These are phyloP conservation scores for Callimorpha dominula DNA, from an alignment of 2,888 invertebrate species.

Conservation along the genomic window DNA sequence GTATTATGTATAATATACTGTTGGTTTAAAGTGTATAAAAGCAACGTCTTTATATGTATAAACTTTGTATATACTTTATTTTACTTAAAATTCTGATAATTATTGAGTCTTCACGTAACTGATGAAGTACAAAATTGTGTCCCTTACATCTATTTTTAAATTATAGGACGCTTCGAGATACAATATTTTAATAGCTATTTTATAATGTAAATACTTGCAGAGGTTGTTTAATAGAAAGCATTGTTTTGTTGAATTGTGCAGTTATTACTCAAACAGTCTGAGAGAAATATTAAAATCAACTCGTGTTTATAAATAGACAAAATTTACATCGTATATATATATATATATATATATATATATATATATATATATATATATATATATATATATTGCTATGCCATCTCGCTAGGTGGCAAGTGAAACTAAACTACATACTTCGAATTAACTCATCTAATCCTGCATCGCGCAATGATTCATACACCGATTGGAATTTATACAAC, in stretches of 20 bases:
- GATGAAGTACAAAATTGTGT: constrained; percentile 53
- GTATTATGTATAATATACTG: no score
- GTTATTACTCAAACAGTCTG: no score
- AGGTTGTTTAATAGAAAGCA: constrained; percentile 16
- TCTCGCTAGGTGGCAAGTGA: not conserved
- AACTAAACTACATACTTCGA: not conserved
- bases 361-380: no score
- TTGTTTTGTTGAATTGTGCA: constrained; percentile 19
- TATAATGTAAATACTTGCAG: constrained; percentile 34
- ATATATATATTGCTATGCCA: not conserved
- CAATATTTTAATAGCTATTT: constrained; percentile 23
- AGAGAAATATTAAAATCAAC: no score
- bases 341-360: no score
- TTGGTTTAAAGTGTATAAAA: no score
- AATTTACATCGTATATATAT: no score
- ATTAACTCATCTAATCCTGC: not conserved
- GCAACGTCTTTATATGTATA: no score
- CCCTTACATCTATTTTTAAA: not conserved
- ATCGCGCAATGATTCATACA: not conserved
- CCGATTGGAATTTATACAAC: not conserved
- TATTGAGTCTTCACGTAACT: constrained; percentile 39
- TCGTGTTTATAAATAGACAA: no score
- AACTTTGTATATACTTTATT: not conserved
- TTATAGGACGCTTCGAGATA: constrained; percentile 11
- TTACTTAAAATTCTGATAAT: not conserved